These are phyloP conservation scores for Andrena trimmerana DNA, from an alignment of 2,888 invertebrate species.

Conservation along the genomic window DNA sequence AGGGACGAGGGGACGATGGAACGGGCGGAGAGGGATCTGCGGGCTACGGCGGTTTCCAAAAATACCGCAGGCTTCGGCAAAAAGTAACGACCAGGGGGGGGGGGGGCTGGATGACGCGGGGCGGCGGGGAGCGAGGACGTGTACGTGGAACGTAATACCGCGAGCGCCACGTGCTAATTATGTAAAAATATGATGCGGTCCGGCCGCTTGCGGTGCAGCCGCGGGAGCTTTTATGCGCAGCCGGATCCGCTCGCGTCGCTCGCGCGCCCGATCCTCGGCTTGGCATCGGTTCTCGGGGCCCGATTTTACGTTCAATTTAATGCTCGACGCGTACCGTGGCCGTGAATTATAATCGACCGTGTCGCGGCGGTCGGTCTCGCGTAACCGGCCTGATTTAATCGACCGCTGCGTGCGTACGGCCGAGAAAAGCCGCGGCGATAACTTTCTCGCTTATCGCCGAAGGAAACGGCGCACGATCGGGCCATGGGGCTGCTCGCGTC, in stretches of 20 bases:
- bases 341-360: slow-evolving; percentile 43
- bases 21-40: slow-evolving; percentile 59
- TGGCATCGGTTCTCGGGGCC: slow-evolving; percentile 49
- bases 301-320: slow-evolving; percentile 59
- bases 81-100: slow-evolving; percentile 73
- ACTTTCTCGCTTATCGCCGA: slow-evolving; percentile 23
- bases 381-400: slow-evolving; percentile 35
- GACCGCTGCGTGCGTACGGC: slow-evolving; percentile 4
- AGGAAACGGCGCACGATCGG: slow-evolving; percentile 26
- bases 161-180: slow-evolving; percentile 84
- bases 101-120: background rate
- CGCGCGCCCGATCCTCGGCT: slow-evolving; percentile 31
- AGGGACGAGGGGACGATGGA: slow-evolving; percentile 35
- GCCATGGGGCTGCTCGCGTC: background rate
- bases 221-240: slow-evolving; percentile 75
- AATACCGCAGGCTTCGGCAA: slow-evolving; percentile 82
- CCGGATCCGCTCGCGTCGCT: slow-evolving; percentile 65
- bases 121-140: background rate
- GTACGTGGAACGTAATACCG: slow-evolving; percentile 75
- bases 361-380: slow-evolving; percentile 35
- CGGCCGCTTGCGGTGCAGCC: slow-evolving; percentile 77
- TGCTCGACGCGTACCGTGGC: slow-evolving; percentile 23
- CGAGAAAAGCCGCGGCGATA: slow-evolving; percentile 8
- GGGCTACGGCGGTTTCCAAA: slow-evolving; percentile 82
- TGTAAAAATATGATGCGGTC: slow-evolving; percentile 84